Base-by-base conservation (phyloP, 2,888 invertebrate species). In the Eurois occulta region DNA sequence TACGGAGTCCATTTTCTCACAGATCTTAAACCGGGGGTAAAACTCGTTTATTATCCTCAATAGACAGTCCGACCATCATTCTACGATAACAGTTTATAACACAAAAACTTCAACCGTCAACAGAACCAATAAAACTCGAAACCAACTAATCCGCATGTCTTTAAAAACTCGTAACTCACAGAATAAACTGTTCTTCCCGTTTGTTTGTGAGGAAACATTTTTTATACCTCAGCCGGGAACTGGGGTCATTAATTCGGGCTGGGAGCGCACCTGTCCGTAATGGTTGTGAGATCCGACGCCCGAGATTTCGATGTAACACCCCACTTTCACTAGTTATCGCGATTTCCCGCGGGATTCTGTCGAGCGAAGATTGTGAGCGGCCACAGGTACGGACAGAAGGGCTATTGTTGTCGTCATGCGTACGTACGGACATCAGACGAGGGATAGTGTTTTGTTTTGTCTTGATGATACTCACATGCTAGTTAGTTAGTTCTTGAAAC, bases 201-300 rank as follows among this genome's bases (percentile, higher is more conserved):
- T 81, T 87, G 86, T 84, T 87, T 78, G 84, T 64, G 75, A 78
- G 78, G 48, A 73, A 87, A 84, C 78, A 85, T 88, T 89, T 89
- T 89, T 89, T 89, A 88, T 88, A 78, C 75, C 80, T 78, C 71
- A 79, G 75, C 13, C 67, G 83, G 78, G 77, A 84, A 82, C 88
- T 86, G 70, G 76, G 85, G 91, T 90, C 91, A 91, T 91, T 91
- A 91, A 91, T 91, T 86, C 83, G 87, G 81, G 58, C 78, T 76
- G 87, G 78, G 75, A 80, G 87, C 91, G 83, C 91, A 91, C 91
- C 91, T 91, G 91, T 87, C 90, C 78, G 89, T 90, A 91, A 91
- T 91, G 87, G 87, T 86, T 70, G 81, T 84, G 86, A 83, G 85
- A 87, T 85, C 83, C 85, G 67, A 71, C 84, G 78, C 85, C 84